Base-by-base conservation (phyloP, 2,888 invertebrate genomes). In the Coremacera marginata region DNA sequence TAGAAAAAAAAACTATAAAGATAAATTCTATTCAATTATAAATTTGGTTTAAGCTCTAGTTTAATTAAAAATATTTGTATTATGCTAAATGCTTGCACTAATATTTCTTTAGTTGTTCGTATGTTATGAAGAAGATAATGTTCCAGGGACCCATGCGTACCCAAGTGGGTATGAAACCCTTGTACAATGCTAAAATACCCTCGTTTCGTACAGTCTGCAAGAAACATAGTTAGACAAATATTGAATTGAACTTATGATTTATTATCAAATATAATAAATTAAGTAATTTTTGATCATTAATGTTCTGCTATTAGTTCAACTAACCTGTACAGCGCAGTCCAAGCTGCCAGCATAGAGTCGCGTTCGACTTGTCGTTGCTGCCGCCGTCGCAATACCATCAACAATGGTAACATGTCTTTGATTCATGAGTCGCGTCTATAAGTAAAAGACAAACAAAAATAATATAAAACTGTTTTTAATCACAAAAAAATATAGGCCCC, bases 91-190 rank as follows among this genome's bases (percentile, higher is more conserved):
- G 27, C 52, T 55, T 57, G 34, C 14, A 63, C 79, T 78, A 82
- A 68, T 79, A 81, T 81, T 82, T 80, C 70, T 67, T 97, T 80
- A 98, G 91, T 89, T 97, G 96, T 89, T 98, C 98, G 89, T 96
- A 98, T 9, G 96, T 95, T 86, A 97, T 92, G 90, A 98, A 98
- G 91, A 98, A 98, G 88, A 98, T 97, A 81, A 98, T 94, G 91
- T 98, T 98, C 98, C 98, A 98, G 5, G 98, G 98, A 0, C 98
- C 98, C 94, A 98, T 96, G 82, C 98, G 92, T 82, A 98, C 92
- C 94, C 96, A 95, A 31, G 97, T 96, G n/a, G 98, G 98, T 82
- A 98, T 91, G 90, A 98, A 98, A 34, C 98, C 98, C 91, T 97
- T 97, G 90, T 98, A 98, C 75, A 98, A 91, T 49, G 98, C 97